Base-by-base conservation (phyloP, 2,797 vertebrate genomes). In the Clamator glandarius region DNA sequence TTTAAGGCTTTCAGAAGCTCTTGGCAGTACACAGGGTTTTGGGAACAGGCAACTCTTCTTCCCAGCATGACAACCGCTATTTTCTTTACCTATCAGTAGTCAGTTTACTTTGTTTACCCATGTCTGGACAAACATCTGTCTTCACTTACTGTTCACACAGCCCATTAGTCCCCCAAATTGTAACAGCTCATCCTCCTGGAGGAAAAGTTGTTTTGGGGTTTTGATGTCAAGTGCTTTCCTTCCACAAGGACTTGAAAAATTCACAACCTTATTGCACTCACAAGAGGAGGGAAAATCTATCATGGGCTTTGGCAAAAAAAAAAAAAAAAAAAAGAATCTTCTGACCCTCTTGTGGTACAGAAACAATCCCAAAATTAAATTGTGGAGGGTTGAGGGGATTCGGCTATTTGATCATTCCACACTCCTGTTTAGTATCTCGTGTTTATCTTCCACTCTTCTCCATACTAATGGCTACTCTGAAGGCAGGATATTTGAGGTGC, bases 1-100 rank as follows among this genome's bases (percentile, higher is more conserved):
- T 76, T 91, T 88, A 79, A 91, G 91, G 59, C 57, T 92, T 96
- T 93, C 93, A 96, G 95, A 92, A 94, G 90, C 92, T 92, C 89
- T 93, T 97, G 93, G 95, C 92, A 95, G 86, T 66, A 85, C 51
- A 67, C 5, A 67, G 19, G 69, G 76, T 54, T 96, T 95, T 84
- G 81, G 78, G 83, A 95, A 87, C 77, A 95, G 44, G 72, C 91
- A 95, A 29, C 76, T 92, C 68, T 82, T 90, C 51, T 50, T 83
- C 74, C 31, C 79, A 84, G 58, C 80, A 78, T 41, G 58, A 94
- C 75, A 87, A 80, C 39, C 48, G 69, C 63, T 73, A 80, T 86
- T 93, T 94, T 93, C 88, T 87, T 83, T 76, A 91, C 86, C 78
- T 94, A 77, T 92, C 75, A 82, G 87, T 58, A 80, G 84, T 69